These are phyloP conservation scores for Matsumurasca onukii DNA, from an alignment of 1,140 invertebrate species.

Conservation along the genomic window DNA sequence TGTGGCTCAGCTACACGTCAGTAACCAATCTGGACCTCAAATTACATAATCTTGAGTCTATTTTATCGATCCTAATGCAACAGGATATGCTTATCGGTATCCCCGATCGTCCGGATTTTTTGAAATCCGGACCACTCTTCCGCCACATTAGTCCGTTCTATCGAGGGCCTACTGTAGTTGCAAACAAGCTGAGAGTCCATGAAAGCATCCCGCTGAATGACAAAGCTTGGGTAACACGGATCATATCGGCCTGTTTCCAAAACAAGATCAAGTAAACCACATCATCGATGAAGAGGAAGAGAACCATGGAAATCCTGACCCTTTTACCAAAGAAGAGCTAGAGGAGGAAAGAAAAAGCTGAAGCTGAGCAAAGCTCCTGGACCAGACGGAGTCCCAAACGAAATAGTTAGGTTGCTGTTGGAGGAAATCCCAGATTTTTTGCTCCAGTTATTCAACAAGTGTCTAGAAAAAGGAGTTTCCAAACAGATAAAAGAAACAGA, in stretches of 20 bases:
- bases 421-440: not conserved
- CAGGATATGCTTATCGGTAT: too few relatives aligned
- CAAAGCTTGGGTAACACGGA: not conserved
- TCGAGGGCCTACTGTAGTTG: too few relatives aligned
- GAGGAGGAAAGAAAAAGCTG: conserved; percentile 2
- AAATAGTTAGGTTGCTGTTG: not conserved
- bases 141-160: too few relatives aligned
- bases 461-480: not conserved
- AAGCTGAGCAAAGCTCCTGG: not conserved
- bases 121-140: too few relatives aligned
- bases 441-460: not conserved
- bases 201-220: not conserved
- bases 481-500: not conserved
- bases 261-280: not conserved
- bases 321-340: not conserved
- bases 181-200: not conserved
- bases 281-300: not conserved
- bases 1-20: too few relatives aligned
- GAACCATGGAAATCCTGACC: not conserved
- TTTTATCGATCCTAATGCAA: too few relatives aligned
- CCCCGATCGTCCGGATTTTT: too few relatives aligned
- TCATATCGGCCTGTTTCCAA: not conserved
- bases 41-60: too few relatives aligned
- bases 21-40: too few relatives aligned
- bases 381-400: not conserved